Percentiles rank a stretch among this genome's conserved stretches.
phyloP scores from a whole-genome alignment of 2,113 vertebrate species.

The Tetrax tetrax region DNA sequence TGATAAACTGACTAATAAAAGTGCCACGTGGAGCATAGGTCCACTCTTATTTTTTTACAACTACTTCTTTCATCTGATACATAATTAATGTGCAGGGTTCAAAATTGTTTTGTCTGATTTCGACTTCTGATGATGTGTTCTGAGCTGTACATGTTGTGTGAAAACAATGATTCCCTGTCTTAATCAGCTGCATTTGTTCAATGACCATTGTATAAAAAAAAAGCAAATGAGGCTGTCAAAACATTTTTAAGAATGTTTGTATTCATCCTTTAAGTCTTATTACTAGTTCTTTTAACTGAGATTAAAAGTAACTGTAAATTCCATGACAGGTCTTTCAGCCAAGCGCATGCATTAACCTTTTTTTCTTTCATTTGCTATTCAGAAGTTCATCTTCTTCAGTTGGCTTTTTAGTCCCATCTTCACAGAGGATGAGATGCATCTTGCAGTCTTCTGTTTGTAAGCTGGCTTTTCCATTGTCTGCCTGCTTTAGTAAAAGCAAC shows the following conservation, averaged over 20 bases:
- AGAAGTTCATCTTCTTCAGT: neutral
- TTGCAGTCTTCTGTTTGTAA: neutral
- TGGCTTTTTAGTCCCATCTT: neutral
- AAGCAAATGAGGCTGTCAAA: neutral
- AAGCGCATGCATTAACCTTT: neutral
- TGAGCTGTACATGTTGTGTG: neutral
- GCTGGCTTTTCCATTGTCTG: neutral
- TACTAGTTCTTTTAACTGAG: neutral
- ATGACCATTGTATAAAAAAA: neutral
- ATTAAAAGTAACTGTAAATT: neutral
- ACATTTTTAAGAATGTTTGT: neutral
- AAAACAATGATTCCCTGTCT: neutral
- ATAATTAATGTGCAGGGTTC: constrained; percentile 64
- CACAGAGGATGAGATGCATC: neutral
- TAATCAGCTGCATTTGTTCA: neutral
- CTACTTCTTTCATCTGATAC: constrained; percentile 59
- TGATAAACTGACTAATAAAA: constrained; percentile 76
- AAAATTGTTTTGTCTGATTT: constrained; percentile 33
- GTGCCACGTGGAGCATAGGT: constrained; percentile 54
- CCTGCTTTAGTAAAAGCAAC: neutral
- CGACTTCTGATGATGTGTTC: neutral
- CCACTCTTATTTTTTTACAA: constrained; percentile 63
- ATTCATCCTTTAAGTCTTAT: neutral
- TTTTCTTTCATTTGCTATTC: neutral
- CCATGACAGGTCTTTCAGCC: neutral